Percentiles rank a stretch among this genome's conserved stretches.
These are phyloP conservation scores for Uria lomvia DNA, from an alignment of 2,113 vertebrate genomes.

Conservation along the genomic window DNA sequence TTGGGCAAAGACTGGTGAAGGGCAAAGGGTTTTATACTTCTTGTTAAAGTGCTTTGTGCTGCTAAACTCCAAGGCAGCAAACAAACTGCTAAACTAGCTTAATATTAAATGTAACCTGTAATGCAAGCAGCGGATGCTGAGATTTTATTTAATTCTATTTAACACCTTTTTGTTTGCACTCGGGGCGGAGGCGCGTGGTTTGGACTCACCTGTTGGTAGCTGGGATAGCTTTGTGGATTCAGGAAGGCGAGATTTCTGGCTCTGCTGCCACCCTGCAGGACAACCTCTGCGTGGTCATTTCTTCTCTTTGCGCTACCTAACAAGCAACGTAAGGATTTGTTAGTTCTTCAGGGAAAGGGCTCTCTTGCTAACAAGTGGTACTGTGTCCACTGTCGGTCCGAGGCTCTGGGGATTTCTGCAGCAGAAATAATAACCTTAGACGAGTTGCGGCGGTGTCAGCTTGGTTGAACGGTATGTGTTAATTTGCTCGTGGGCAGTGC, in stretches of 20 bases:
- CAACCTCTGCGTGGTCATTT: not conserved
- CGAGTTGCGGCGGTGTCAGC: not conserved
- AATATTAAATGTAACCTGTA: accelerated
- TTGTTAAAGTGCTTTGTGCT: not conserved
- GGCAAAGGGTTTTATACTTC: slow-evolving; percentile 30
- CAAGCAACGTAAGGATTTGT: not conserved
- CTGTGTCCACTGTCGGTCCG: accelerated
- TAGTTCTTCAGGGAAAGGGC: not conserved
- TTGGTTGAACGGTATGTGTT: not conserved
- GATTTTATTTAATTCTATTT: accelerated
- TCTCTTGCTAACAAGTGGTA: not conserved
- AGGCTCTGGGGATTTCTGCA: not conserved
- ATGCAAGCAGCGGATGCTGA: not conserved
- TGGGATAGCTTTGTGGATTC: not conserved
- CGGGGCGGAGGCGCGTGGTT: not conserved
- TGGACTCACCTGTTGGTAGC: not conserved
- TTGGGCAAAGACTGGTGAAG: slow-evolving; percentile 60
- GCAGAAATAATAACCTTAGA: not conserved
- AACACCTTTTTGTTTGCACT: not conserved
- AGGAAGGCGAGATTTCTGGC: not conserved
- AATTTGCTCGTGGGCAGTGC: not conserved
- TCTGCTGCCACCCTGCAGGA: not conserved
- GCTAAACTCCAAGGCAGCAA: slow-evolving; percentile 31
- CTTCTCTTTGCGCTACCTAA: not conserved
- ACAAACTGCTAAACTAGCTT: not conserved